Evolutionary conservation across 2,888 invertebrate genomes (phyloP), one percentile per base, ranked within the genome.

Genomic region (Agrotis ipsilon): DNA sequence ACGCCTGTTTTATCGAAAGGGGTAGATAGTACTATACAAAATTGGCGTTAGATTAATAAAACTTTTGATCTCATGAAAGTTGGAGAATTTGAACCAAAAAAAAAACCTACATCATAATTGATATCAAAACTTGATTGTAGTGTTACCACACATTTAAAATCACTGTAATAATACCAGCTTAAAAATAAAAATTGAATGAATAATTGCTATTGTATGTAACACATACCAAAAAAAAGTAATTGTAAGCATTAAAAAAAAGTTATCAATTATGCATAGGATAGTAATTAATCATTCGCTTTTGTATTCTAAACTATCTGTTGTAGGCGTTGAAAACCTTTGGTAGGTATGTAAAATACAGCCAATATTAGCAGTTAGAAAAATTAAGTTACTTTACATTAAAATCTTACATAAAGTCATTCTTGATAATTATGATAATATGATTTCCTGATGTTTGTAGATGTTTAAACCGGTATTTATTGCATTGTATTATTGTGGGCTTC

Each of bases 141-240:
- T 32, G 7, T 7, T n/a, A 49, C 32, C n/a, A 32, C 39, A 49
- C 19, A 39, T 6, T 46, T 21, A 1, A n/a, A 32, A 61, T 19
- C 27, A 45, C 24, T 27, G 43, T 19, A 52, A 48, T 62, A 64
- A 58, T 9, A 48, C 32, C 19, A 49, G 16, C 39, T 18, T 27
- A 49, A 62, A 80, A 75, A 71, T 72, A 80, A 21, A 72, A 62
- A 75, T 78, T 75, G 67, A 67, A 65, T 72, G 72, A 80, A 65
- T 67, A 32, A 72, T 80, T 61, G 46, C 18, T 57, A 57, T 71
- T 70, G 39, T n/a, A 43, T 71, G 43, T 19, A 43, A 19, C 32
- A 32, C 7, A 6, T 2, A 18, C 19, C 21, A 21, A n/a, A 19
- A 62, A 32, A 78, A 75, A 75, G 48, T 52, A 72, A 64, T 39